A percentile compares a stretch with the other conserved stretches of the same genome.
Conservation (phyloP, 2,113 vertebrate genomes). For the Syrrhaptes paradoxus region DNA sequence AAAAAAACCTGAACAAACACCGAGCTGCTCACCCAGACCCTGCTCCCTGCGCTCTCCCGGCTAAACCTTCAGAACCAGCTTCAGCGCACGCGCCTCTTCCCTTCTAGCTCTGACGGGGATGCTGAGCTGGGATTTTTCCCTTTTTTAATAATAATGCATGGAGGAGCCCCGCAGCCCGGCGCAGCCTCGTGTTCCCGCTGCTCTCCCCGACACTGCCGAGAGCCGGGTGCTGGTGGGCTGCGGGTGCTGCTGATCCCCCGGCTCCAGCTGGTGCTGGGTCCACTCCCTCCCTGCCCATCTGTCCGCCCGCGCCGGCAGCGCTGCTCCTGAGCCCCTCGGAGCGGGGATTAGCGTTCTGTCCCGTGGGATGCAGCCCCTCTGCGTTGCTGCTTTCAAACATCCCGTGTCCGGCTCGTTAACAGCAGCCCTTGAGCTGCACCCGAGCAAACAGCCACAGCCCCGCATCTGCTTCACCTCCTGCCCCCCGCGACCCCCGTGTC, state of each 20-base stretch:
- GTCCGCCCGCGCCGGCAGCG: background rate
- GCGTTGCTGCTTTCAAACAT: background rate
- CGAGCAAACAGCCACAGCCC: background rate
- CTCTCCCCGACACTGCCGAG: background rate
- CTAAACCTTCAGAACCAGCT: background rate
- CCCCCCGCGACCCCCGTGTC: background rate
- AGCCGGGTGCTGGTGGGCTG: background rate
- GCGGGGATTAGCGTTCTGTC: background rate
- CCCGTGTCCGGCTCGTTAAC: background rate
- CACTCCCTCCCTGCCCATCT: conserved; percentile 32
- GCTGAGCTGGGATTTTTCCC: background rate
- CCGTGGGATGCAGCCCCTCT: background rate
- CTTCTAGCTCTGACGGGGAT: accelerated
- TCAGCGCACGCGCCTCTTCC: accelerated
- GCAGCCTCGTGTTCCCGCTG: background rate
- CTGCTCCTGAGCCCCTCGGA: background rate
- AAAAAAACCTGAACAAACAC: background rate
- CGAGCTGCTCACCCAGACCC: background rate
- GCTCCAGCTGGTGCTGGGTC: conserved; percentile 7
- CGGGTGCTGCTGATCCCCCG: background rate
- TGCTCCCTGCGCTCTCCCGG: background rate
- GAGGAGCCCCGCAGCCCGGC: background rate
- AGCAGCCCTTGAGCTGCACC: background rate
- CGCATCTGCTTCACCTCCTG: accelerated
- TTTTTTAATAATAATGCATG: accelerated